phyloP scores from a whole-genome alignment of 2,797 vertebrate genomes.

The Sebastes iracundus region DNA sequence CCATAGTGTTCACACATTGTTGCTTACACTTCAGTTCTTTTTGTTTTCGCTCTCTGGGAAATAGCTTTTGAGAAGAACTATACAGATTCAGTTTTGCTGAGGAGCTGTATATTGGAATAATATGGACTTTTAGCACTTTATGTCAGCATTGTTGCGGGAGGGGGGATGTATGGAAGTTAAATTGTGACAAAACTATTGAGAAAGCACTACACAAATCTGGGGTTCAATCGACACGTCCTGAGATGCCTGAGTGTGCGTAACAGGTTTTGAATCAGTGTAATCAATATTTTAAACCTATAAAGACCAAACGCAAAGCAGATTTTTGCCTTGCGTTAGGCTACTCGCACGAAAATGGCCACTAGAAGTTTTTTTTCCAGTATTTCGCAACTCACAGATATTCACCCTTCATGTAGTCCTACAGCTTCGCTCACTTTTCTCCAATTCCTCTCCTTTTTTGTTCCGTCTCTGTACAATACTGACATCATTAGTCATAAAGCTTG shows the following conservation, averaged over 20 bases:
- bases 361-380: too few species aligned
- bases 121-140: neutral
- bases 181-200: neutral
- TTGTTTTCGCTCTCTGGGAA: neutral
- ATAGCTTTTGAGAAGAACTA: neutral
- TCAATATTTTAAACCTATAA: too few species aligned
- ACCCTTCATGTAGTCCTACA: too few species aligned
- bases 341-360: too few species aligned
- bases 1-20: neutral
- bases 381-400: too few species aligned
- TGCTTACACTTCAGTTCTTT: neutral
- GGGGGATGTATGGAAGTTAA: neutral
- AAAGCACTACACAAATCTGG: neutral
- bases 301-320: neutral
- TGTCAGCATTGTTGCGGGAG: neutral
- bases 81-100: neutral
- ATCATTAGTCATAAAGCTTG: too few species aligned
- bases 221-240: neutral
- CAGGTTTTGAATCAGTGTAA: neutral
- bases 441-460: too few species aligned
- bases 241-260: neutral
- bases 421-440: too few species aligned
- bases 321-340: neutral
- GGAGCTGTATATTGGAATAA: neutral
- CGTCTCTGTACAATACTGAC: too few species aligned